Conservation (phyloP, 1,140 invertebrate genomes). For the Calephelis nemesis region DNA sequence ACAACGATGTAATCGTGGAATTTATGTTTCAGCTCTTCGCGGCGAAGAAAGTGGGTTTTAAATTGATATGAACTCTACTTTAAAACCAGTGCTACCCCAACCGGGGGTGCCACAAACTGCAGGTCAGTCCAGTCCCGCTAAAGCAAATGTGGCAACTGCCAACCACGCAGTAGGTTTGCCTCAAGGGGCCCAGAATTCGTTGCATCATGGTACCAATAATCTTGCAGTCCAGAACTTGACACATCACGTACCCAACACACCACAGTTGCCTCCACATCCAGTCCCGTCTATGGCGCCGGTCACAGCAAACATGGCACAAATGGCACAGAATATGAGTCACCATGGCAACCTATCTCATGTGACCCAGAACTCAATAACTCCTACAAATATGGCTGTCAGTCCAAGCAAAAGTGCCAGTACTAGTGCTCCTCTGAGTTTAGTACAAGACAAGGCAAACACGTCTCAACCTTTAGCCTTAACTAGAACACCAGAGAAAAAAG, state of each 20-base stretch:
- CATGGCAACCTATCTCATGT: conserved; percentile 70
- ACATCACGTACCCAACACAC: conserved; percentile 51
- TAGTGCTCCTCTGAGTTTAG: conserved; percentile 63
- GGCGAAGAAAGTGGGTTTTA: conserved; percentile 41
- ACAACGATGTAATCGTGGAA: conserved; percentile 54
- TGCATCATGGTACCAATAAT: conserved; percentile 56
- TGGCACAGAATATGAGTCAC: conserved; percentile 75
- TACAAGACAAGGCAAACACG: conserved; percentile 58
- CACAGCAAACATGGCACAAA: conserved; percentile 70
- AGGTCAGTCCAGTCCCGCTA: conserved; percentile 66
- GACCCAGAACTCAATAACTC: conserved; percentile 52
- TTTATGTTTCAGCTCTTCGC: conserved; percentile 65
- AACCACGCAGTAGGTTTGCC: conserved; percentile 60
- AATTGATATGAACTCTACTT: conserved; percentile 79
- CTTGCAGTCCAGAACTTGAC: conserved; percentile 64
- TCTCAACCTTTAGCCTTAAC: conserved; percentile 65
- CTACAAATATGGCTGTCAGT: conserved; percentile 46
- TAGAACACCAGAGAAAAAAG: conserved; percentile 69
- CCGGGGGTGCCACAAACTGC: conserved; percentile 70
- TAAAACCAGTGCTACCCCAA: conserved; percentile 78
- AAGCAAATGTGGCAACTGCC: conserved; percentile 61
- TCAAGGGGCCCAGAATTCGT: conserved; percentile 63
- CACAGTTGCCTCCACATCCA: conserved; percentile 52
- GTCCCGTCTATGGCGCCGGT: conserved; percentile 67
- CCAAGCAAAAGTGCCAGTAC: conserved; percentile 57